Evolutionary conservation across 2,797 vertebrate species (phyloP).

Genomic region (Oreochromis mossambicus): DNA sequence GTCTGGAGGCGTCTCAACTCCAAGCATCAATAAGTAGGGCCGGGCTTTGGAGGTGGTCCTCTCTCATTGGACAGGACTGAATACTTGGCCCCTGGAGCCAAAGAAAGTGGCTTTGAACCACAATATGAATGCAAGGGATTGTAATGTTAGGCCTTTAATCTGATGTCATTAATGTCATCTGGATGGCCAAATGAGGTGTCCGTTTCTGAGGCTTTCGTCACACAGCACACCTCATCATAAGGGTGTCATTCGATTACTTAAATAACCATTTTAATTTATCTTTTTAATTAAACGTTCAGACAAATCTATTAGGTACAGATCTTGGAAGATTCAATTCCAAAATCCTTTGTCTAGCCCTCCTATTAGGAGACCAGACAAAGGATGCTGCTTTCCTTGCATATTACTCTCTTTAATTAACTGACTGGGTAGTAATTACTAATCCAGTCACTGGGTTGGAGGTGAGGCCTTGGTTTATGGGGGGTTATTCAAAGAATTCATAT

Average conservation of each 20-base stretch:
- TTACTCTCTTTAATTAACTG: slow-evolving; percentile 3
- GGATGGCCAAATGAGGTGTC: slow-evolving; percentile 38
- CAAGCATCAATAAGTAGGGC: slow-evolving; percentile 56
- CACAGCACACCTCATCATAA: slow-evolving; percentile 52
- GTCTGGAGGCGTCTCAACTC: slow-evolving; percentile 32
- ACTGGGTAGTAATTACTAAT: slow-evolving; percentile 3
- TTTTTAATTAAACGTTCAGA: background rate
- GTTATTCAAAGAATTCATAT: background rate
- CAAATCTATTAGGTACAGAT: slow-evolving; percentile 24
- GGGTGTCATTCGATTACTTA: slow-evolving; percentile 35
- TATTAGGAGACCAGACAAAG: slow-evolving; percentile 29
- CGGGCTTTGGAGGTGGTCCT: slow-evolving; percentile 22
- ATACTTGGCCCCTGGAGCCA: slow-evolving; percentile 41
- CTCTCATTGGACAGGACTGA: slow-evolving; percentile 39
- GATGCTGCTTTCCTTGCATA: slow-evolving; percentile 36
- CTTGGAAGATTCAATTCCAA: slow-evolving; percentile 20
- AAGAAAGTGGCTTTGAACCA: slow-evolving; percentile 56
- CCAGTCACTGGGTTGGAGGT: background rate
- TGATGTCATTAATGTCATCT: slow-evolving; percentile 53
- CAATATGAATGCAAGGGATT: slow-evolving; percentile 49
- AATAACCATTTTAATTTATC: background rate
- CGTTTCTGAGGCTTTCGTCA: slow-evolving; percentile 55
- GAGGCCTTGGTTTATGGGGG: background rate
- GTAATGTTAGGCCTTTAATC: slow-evolving; percentile 24
- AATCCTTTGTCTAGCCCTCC: slow-evolving; percentile 43